These are phyloP conservation scores for Margaritifera margaritifera DNA, from an alignment of 2,888 invertebrate genomes.

Conservation along the genomic window DNA sequence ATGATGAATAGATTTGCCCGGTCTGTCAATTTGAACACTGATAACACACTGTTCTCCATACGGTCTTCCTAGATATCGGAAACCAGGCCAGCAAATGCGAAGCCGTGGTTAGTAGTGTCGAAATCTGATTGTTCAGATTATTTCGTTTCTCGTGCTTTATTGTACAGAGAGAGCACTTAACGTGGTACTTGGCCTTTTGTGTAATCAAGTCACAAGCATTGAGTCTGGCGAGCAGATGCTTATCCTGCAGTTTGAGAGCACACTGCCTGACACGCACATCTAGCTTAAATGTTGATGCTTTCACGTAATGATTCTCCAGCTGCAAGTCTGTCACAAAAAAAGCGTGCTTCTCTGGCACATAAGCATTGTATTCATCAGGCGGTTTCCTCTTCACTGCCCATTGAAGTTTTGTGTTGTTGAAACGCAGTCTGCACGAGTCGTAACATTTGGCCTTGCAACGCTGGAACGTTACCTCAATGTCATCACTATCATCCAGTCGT, in stretches of 20 bases:
- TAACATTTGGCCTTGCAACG: no score
- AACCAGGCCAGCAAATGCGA: conserved; percentile 15
- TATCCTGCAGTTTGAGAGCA: neutral
- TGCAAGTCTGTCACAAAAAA: neutral
- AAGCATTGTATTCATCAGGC: no score
- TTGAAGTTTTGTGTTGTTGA: no score
- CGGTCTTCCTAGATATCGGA: conserved; percentile 12
- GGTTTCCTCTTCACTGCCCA: no score
- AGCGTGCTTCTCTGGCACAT: no score
- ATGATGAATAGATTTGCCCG: conserved; percentile 6
- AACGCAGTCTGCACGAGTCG: no score
- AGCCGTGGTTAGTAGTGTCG: conserved; percentile 1
- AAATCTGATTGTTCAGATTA: neutral
- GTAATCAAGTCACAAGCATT: conserved; percentile 18
- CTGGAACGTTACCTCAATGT: no score
- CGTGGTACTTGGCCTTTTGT: conserved; percentile 18
- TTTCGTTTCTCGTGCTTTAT: conserved; percentile 1
- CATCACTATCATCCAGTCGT: no score
- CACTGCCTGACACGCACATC: conserved; percentile 3
- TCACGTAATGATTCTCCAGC: neutral
- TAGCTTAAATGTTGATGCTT: neutral
- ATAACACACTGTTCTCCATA: neutral
- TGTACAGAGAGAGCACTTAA: conserved; percentile 10
- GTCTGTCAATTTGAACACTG: conserved; percentile 16
- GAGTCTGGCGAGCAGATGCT: conserved; percentile 13